phyloP scores from a whole-genome alignment of 2,888 invertebrate species.

The Heliconius ethilla region DNA sequence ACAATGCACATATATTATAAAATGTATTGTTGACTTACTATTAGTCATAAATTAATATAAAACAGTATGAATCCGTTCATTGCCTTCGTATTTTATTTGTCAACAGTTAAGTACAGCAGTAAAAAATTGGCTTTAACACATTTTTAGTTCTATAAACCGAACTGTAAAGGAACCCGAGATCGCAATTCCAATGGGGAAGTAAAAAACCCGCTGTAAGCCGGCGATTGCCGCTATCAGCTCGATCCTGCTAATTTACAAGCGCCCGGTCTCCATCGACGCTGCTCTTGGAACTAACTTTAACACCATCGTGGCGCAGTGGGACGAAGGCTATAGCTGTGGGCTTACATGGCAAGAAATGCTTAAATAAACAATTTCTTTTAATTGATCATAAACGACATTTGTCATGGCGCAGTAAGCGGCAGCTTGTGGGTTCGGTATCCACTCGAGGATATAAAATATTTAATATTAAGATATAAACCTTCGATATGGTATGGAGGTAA shows the following conservation, averaged over 20 bases:
- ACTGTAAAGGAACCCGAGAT: slow-evolving; percentile 19
- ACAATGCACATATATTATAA: too few relatives aligned
- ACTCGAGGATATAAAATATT: too few relatives aligned
- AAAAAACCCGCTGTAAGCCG: slow-evolving; percentile 14
- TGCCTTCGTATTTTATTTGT: neutral
- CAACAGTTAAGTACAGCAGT: too few relatives aligned
- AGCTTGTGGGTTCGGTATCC: too few relatives aligned
- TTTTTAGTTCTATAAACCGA: neutral
- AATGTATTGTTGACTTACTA: too few relatives aligned
- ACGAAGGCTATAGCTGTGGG: neutral
- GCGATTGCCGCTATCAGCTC: slow-evolving; percentile 25
- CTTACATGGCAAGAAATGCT: too few relatives aligned
- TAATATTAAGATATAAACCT: too few relatives aligned
- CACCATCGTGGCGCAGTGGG: neutral
- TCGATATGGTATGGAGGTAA: too few relatives aligned
- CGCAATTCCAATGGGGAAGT: slow-evolving; percentile 23
- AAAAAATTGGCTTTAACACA: neutral
- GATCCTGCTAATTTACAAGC: slow-evolving; percentile 32
- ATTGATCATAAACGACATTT: too few relatives aligned
- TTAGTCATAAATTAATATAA: too few relatives aligned
- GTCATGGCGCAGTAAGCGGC: too few relatives aligned
- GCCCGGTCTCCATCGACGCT: neutral
- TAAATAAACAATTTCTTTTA: too few relatives aligned
- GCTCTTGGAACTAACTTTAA: neutral
- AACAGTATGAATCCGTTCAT: neutral